These are phyloP conservation scores for Nothura maculosa DNA, from an alignment of 2,797 vertebrate species.

Conservation along the genomic window DNA sequence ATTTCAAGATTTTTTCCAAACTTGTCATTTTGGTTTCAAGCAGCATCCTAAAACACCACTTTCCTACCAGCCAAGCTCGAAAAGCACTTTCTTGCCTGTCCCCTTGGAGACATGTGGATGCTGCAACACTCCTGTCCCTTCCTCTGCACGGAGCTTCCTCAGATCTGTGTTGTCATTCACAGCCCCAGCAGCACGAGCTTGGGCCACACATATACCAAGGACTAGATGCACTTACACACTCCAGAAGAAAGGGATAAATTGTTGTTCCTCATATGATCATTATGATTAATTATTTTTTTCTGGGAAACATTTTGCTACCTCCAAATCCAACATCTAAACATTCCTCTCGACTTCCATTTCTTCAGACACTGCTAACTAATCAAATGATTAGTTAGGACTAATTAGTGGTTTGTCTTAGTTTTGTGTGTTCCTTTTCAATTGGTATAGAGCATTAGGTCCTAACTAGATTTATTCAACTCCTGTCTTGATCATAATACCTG, in stretches of 20 bases:
- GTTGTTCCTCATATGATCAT: background rate
- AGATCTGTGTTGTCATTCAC: background rate
- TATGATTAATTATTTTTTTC: background rate
- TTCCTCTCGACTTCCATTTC: background rate
- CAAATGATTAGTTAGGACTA: background rate
- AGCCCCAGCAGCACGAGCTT: background rate
- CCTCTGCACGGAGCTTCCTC: background rate
- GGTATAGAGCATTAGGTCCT: background rate
- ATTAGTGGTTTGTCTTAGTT: background rate
- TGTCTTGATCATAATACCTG: rapidly evolving
- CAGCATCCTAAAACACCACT: background rate
- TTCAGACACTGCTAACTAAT: background rate
- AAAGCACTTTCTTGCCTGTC: background rate
- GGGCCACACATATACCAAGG: background rate
- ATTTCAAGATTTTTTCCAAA: background rate
- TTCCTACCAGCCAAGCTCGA: background rate
- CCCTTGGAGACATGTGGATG: background rate
- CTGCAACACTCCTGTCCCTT: background rate
- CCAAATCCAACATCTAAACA: background rate
- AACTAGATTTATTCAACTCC: background rate
- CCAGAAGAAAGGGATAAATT: background rate
- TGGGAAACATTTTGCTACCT: background rate
- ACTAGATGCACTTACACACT: background rate
- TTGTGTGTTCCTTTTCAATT: background rate
- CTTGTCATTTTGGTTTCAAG: background rate